Base-by-base conservation (phyloP, 2,797 vertebrate genomes). In the Hyperoplus immaculatus region DNA sequence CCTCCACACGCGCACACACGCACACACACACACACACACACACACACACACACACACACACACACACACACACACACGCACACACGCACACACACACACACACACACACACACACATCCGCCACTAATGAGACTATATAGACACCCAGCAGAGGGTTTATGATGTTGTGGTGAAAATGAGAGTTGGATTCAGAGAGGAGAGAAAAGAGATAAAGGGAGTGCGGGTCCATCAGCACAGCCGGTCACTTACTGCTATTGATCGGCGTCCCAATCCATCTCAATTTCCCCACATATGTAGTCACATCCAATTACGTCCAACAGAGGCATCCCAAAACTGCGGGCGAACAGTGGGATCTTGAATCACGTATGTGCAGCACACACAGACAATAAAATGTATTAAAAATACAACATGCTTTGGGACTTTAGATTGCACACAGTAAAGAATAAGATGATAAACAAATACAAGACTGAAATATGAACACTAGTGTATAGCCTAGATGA, bases 171-270 rank as follows among this genome's bases (percentile, higher is more conserved):
- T 82, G 71, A 87, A 86, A 84, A 85, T 81, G 77, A 85, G 85
- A 88, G 84, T 58, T 54, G 68, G 75, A 86, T 9, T 54, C 51
- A 55, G 66, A 77, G 77, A 73, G 76, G 38, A 51, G 45, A 69
- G 62, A 45, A 59, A 59, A 29, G 29, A 11, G 43, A 72, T 64
- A 65, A 53, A 51, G 50, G 61, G 57, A 64, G 70, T 63, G 65
- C 9, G 69, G 69, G 83, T 73, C 78, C 58, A 73, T 82, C 78
- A 49, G 77, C 87, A 66, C 83, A 82, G 89, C 84, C 61, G 78
- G 90, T 91, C 91, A 89, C 89, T 93, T 89, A 90, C 87, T 80
- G 72, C 38, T 86, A 94, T 94, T 54, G 93, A 94, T 93, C 90
- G n/a, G 54, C 54, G 53, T 89, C 76, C 81, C 80, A 41, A 85